Evolutionary conservation across 2,888 invertebrate species (phyloP), one percentile per base, ranked within the genome.

Genomic region (Andrena hattorfiana): DNA sequence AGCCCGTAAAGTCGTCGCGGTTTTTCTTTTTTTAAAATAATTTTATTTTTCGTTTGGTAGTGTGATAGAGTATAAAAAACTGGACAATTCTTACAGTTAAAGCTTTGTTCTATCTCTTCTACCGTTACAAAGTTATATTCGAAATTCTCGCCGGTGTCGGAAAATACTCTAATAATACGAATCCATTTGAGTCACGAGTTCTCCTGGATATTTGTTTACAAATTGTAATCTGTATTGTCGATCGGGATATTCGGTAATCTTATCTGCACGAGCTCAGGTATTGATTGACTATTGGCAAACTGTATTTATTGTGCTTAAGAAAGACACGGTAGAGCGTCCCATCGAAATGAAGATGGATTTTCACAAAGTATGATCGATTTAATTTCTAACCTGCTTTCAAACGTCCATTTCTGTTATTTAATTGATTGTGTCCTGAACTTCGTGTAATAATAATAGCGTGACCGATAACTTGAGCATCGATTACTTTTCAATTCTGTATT

Each of bases 191-290:
- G 4, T 13, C 20, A 48, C 51, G 51, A 30, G 30, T 77, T 42
- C 7, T 13, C 13, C 30, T 26, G 8, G 20, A n/a, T 23, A 56
- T 35, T 49, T 79, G 13, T 80, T 80, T 80, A 56, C 35, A 71
- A 51, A 76, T 32, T 16, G 6, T 51, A 30, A 54, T 51, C 48
- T 13, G 7, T 7, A 42, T 2, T 8, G 66, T 10, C 35, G 48
- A 80, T 59, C 64, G 26, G 5, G n/a, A 71, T 56, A 80, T 63
- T 81, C 62, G 26, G 32, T 72, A 80, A 81, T 81, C 81, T 81
- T 81, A 81, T 81, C 81, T 68, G 8, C 32, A 20, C 7, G 20
- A 54, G 66, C 62, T 72, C 28, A 28, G 67, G 35, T 78, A 49
- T 54, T 63, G 72, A 81, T 80, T 60, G 49, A 71, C 30, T 71